Percentiles rank a stretch among this genome's conserved stretches.
These are phyloP conservation scores for Chorisops tibialis DNA, from an alignment of 2,888 invertebrate species.

Conservation along the genomic window DNA sequence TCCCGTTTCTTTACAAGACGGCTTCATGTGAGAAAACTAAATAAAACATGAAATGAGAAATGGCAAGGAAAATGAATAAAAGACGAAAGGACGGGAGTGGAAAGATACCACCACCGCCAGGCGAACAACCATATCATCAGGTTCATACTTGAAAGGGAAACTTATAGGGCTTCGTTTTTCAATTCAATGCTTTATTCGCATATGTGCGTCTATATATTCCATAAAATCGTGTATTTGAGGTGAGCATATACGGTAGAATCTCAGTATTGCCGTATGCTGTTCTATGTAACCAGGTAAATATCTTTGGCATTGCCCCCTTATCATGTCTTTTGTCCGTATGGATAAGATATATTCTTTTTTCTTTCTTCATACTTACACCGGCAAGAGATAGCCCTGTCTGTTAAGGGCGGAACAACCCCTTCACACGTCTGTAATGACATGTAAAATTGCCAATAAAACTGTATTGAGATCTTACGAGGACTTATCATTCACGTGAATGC, in stretches of 20 bases:
- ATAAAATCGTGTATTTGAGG: too few relatives aligned
- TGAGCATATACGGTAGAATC: too few relatives aligned
- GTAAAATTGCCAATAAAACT: conserved; percentile 33
- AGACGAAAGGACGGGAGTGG: too few relatives aligned
- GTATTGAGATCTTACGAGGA: conserved; percentile 23
- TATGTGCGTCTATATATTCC: not conserved
- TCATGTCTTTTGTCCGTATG: conserved; percentile 2
- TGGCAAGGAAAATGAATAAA: too few relatives aligned
- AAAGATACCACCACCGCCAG: too few relatives aligned
- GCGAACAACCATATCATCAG: too few relatives aligned
- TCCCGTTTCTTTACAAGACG: too few relatives aligned
- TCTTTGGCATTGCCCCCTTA: conserved; percentile 3
- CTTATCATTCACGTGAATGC: conserved; percentile 14
- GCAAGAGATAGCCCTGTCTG: not conserved
- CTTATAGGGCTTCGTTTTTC: conserved; percentile 7
- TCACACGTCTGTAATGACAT: conserved; percentile 19
- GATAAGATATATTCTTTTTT: conserved; percentile 7
- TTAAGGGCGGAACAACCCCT: not conserved
- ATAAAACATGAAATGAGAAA: too few relatives aligned
- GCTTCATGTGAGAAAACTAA: too few relatives aligned
- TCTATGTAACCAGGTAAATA: not conserved
- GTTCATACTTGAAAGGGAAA: not conserved
- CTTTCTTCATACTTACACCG: too few relatives aligned
- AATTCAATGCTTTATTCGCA: not conserved
- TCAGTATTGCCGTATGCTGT: not conserved